Base-by-base conservation (phyloP, 2,888 invertebrate species). In the Mesochorus sp. region DNA sequence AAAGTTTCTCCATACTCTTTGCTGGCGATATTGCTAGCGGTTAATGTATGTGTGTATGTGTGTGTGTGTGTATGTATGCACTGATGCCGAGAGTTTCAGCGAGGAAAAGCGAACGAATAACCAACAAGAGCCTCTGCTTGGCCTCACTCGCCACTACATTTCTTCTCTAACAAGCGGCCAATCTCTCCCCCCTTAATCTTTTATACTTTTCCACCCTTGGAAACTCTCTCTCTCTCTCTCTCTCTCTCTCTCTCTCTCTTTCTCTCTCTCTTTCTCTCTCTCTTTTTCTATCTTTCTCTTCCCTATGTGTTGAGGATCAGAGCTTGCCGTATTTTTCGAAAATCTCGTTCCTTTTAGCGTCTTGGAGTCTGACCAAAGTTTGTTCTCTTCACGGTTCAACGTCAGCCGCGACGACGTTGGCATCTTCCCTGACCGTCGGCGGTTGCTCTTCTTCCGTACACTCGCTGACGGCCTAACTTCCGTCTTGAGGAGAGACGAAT, bases 351-450 rank as follows among this genome's bases (percentile, higher is more conserved):
- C 87, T 88, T 88, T 89, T 87, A 88, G 86, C 87, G 82, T 85
- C 83, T 88, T 89, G 88, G 89, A 88, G 85, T 80, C 81, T 79
- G 82, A 85, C 88, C 88, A 89, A 89, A 88, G 82, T 88, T 88
- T 80, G 85, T 85, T 84, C 77, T 79, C 80, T 72, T 77, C 77
- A 78, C 68, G 74, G 59, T 57, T n/a, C n/a, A n/a, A n/a, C 74
- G 37, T 67, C 51, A 42, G 19, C 31, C 51, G 21, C 39, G 42
- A 42, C 71, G 37, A 70, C 47, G 47, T 21, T 55, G 28, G 37
- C 47, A 39, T 70, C 62, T 37, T 61, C 51, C 64, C 42, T 53
- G 37, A 66, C 42, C 53, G 24, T 66, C 51, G 70, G 61, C 53
- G 66, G 59, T 74, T 24, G 59, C 59, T 70, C 74, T 39, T 51